These are phyloP conservation scores for Leucopsar rothschildi DNA, from an alignment of 2,113 vertebrate species.

Conservation along the genomic window DNA sequence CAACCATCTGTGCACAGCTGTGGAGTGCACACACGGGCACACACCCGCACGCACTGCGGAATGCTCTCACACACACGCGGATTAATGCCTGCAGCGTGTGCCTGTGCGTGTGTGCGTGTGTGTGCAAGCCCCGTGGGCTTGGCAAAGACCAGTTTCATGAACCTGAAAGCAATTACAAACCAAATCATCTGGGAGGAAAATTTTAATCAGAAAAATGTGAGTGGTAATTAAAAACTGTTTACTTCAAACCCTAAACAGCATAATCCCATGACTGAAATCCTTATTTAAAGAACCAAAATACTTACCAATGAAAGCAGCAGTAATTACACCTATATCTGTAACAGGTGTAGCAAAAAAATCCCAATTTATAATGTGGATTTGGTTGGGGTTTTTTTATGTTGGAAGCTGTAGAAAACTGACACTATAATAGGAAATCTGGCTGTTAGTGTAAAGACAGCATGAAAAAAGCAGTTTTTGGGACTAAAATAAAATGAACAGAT, in stretches of 20 bases:
- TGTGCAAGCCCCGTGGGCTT: not conserved
- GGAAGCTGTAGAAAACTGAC: not conserved
- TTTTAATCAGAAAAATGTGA: conserved; percentile 46
- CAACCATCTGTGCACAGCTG: not conserved
- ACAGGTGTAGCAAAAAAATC: not conserved
- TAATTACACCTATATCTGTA: not conserved
- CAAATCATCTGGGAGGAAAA: conserved; percentile 38
- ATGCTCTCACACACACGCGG: not conserved
- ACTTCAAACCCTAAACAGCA: not conserved
- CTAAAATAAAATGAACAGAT: not conserved
- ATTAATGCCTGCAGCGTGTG: not conserved
- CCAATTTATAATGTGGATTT: not conserved
- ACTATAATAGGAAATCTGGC: not conserved
- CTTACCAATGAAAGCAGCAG: not conserved
- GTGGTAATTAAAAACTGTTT: conserved; percentile 39
- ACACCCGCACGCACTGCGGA: not conserved
- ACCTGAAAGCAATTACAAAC: not conserved
- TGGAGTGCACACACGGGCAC: not conserved
- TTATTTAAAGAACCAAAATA: not conserved
- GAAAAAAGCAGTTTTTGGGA: not conserved
- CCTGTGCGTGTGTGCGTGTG: not conserved
- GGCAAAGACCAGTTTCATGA: not conserved
- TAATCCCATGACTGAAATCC: not conserved
- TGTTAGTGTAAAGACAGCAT: not conserved
- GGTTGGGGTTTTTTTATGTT: not conserved